A percentile compares a stretch with the other conserved stretches of the same genome.
phyloP scores from a whole-genome alignment of 2,888 invertebrate genomes.

The Oconnorella tubifera region DNA sequence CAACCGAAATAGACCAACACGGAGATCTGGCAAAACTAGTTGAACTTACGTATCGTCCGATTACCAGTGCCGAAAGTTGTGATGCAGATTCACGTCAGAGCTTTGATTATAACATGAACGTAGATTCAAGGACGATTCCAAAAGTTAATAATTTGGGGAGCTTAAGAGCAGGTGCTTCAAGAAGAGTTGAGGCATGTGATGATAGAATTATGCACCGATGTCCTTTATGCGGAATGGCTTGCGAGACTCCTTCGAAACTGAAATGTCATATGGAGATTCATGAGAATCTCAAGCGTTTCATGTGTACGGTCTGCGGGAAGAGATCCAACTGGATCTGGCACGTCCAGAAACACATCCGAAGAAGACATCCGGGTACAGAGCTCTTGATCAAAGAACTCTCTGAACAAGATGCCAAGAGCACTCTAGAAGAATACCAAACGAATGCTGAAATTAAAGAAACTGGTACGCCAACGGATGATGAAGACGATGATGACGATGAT shows the following conservation, averaged over 20 bases:
- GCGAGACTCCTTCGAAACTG: slow-evolving; percentile 45
- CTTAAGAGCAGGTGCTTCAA: neutral
- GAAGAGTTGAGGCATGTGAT: neutral
- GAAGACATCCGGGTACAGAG: slow-evolving; percentile 40
- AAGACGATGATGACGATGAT: slow-evolving; percentile 11
- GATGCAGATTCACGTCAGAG: neutral
- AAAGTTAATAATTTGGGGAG: neutral
- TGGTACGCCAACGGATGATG: slow-evolving; percentile 1
- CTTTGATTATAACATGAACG: slow-evolving; percentile 7
- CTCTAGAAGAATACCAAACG: slow-evolving; percentile 42
- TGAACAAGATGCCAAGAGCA: slow-evolving; percentile 46
- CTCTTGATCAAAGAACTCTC: slow-evolving; percentile 43
- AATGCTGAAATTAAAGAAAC: neutral
- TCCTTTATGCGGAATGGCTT: slow-evolving; percentile 27
- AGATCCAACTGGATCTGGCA: slow-evolving; percentile 55
- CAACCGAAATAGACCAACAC: slow-evolving; percentile 37
- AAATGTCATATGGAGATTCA: slow-evolving; percentile 50
- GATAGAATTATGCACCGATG: slow-evolving; percentile 14
- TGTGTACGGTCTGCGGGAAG: slow-evolving; percentile 51
- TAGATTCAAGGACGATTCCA: neutral
- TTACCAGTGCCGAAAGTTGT: too few relatives aligned
- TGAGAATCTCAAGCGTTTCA: slow-evolving; percentile 49
- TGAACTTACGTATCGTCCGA: neutral
- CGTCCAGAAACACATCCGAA: slow-evolving; percentile 49
- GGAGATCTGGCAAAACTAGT: neutral